Percentiles rank a stretch among this genome's conserved stretches.
These are phyloP conservation scores for Acanthopleura granulata DNA, from an alignment of 2,888 invertebrate species.

Conservation along the genomic window DNA sequence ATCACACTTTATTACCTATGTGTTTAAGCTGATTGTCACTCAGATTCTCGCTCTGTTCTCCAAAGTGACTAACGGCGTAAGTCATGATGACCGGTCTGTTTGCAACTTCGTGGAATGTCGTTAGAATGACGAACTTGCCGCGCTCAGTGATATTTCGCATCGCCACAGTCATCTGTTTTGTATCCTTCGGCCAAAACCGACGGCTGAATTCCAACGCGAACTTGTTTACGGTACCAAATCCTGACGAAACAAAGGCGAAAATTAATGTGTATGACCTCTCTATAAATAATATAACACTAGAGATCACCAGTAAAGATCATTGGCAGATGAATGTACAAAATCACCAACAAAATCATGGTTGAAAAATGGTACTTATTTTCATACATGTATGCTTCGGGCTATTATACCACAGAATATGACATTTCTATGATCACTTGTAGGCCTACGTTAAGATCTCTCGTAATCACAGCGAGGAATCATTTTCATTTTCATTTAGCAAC, in stretches of 20 bases:
- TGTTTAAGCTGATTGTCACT: not conserved
- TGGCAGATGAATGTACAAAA: no score
- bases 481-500: no score
- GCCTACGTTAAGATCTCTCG: no score
- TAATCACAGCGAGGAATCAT: no score
- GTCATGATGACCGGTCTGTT: not conserved
- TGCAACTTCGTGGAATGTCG: not conserved
- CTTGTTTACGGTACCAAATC: slow-evolving; percentile 2
- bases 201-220: not conserved
- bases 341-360: no score
- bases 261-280: no score
- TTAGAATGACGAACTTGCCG: not conserved
- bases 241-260: not conserved
- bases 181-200: not conserved
- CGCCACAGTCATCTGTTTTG: not conserved
- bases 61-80: not conserved
- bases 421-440: no score
- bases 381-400: no score
- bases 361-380: no score
- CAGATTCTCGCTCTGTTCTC: not conserved
- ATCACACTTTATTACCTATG: not conserved
- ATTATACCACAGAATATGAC: no score
- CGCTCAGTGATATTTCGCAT: not conserved
- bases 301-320: no score
- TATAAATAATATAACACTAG: no score